Conservation (phyloP, 37 sponge, comb jelly and placozoan genomes). For the Axinella damicornis region DNA sequence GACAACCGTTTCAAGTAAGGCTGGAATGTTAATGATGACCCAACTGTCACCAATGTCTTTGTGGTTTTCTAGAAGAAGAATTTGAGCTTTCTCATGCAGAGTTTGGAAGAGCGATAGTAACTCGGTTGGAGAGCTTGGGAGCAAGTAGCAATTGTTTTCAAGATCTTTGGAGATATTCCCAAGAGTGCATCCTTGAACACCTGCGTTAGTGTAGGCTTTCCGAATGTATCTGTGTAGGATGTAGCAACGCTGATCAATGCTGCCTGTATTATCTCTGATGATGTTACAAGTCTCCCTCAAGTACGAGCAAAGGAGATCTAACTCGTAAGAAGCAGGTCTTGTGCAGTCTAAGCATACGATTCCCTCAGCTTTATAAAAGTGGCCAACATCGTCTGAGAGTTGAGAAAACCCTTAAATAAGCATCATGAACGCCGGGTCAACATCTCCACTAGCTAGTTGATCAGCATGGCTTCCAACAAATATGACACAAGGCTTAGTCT, state of each 20-base stretch:
- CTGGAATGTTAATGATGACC: conserved; percentile 6
- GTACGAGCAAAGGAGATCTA: too few relatives aligned
- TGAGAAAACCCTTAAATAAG: neutral
- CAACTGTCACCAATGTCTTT: neutral
- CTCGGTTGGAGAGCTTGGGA: neutral
- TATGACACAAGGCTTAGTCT: neutral
- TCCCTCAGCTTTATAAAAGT: too few relatives aligned
- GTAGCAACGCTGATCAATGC: too few relatives aligned
- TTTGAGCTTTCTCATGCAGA: neutral
- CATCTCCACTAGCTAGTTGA: neutral
- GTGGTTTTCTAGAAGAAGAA: neutral
- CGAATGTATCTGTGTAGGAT: too few relatives aligned
- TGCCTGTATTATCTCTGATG: too few relatives aligned
- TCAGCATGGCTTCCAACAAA: conserved; percentile 36
- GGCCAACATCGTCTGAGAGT: too few relatives aligned
- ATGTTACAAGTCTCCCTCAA: too few relatives aligned
- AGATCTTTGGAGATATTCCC: neutral
- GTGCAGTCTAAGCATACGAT: too few relatives aligned
- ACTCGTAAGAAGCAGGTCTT: too few relatives aligned
- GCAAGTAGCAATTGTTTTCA: neutral
- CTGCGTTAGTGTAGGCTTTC: neutral
- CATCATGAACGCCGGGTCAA: neutral
- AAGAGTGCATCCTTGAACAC: neutral
- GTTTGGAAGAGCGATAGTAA: neutral
- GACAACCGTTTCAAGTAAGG: conserved; percentile 8